These are phyloP conservation scores for Pseudochaenichthys georgianus DNA, from an alignment of 2,797 vertebrate genomes.

Conservation along the genomic window DNA sequence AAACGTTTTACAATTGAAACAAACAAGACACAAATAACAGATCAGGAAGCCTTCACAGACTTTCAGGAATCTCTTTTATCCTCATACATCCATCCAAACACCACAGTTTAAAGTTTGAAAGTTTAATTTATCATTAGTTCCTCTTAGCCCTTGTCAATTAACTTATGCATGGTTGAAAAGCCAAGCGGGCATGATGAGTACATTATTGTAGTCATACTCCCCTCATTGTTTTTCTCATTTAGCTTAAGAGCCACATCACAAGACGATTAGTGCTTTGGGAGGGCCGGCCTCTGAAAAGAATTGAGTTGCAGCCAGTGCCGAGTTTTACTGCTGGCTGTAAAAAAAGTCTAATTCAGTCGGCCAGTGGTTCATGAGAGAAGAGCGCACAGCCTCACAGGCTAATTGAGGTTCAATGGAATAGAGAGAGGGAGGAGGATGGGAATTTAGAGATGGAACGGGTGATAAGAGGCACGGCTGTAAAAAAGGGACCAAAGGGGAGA, in stretches of 20 bases:
- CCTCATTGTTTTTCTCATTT: conserved; percentile 31
- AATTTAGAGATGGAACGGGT: conserved; percentile 29
- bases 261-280: conserved; percentile 53
- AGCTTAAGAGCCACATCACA: conserved; percentile 56
- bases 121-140: conserved; percentile 9
- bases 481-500: conserved; percentile 38
- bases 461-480: conserved; percentile 41
- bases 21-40: background rate
- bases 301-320: conserved; percentile 57
- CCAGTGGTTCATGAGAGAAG: conserved; percentile 51
- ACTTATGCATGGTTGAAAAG: conserved; percentile 28
- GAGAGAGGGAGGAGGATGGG: conserved; percentile 47
- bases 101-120: background rate
- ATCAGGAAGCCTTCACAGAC: background rate
- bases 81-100: background rate
- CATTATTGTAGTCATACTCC: conserved; percentile 14
- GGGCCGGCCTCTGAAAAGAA: conserved; percentile 30
- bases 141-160: conserved; percentile 6
- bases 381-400: conserved; percentile 56
- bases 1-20: background rate
- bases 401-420: conserved; percentile 72
- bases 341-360: conserved; percentile 60
- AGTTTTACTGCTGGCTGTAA: conserved; percentile 56
- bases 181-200: conserved; percentile 2
- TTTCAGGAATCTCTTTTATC: background rate